A percentile compares a stretch with the other conserved stretches of the same genome.
Conservation (phyloP, 2,888 invertebrate species). For the Blomia tropicalis region DNA sequence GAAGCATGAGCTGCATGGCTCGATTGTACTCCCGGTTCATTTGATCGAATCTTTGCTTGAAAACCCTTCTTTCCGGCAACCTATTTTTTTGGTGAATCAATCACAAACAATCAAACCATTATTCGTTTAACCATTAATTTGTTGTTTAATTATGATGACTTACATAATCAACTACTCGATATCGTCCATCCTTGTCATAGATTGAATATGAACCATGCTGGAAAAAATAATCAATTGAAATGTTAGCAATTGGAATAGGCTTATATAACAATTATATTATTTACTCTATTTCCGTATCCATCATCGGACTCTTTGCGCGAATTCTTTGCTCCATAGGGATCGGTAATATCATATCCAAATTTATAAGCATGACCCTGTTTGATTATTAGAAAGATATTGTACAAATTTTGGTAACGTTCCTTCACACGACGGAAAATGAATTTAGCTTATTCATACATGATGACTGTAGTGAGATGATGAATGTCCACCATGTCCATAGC, state of each 20-base stretch:
- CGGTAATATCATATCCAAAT: conserved; percentile 19
- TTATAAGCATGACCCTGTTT: neutral
- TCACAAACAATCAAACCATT: neutral
- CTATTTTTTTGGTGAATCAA: neutral
- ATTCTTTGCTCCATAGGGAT: conserved; percentile 16
- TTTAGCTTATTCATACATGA: neutral
- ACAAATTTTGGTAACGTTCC: neutral
- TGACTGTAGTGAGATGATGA: conserved; percentile 7
- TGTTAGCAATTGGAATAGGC: neutral
- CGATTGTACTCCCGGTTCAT: conserved; percentile 3
- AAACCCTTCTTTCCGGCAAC: conserved; percentile 14
- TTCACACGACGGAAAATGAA: neutral
- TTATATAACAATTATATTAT: neutral
- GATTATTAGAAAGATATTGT: neutral
- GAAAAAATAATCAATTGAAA: neutral
- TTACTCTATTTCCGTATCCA: conserved; percentile 17
- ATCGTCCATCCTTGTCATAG: conserved; percentile 5
- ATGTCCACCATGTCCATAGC: conserved; percentile 11
- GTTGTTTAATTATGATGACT: neutral
- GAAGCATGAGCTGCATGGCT: conserved; percentile 6
- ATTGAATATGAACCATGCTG: conserved; percentile 8
- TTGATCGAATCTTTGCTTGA: conserved; percentile 2
- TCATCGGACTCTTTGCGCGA: conserved; percentile 19
- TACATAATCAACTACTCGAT: conserved; percentile 9
- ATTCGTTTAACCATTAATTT: neutral